Conservation (phyloP, 2,888 invertebrate genomes). For the Cataglyphis livida region DNA sequence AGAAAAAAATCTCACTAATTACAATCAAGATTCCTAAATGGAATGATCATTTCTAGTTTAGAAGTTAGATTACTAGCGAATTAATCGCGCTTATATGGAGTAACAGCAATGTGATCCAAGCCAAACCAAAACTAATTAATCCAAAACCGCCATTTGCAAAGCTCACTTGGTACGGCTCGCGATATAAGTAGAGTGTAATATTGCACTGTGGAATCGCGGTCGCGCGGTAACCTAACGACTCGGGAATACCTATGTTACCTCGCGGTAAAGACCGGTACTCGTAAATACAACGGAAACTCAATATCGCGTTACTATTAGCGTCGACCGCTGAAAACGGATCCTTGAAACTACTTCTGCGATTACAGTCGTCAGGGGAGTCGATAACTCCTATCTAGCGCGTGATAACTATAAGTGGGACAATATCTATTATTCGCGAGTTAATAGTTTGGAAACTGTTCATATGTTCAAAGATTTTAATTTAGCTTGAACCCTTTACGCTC, state of each 20-base stretch:
- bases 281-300: constrained; percentile 44
- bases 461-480: constrained; percentile 33
- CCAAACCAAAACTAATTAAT: constrained; percentile 49
- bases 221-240: constrained; percentile 47
- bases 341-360: constrained; percentile 55
- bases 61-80: not conserved
- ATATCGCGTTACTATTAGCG: constrained; percentile 57
- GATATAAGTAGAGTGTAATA: constrained; percentile 47
- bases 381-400: constrained; percentile 50
- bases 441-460: constrained; percentile 56
- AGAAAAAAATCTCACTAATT: not conserved
- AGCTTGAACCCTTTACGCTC: constrained; percentile 6
- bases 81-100: constrained; percentile 28
- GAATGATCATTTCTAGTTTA: not conserved
- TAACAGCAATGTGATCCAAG: constrained; percentile 25
- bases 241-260: constrained; percentile 50
- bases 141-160: constrained; percentile 48
- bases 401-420: constrained; percentile 66
- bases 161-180: constrained; percentile 29
- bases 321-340: constrained; percentile 61
- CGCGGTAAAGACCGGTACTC: constrained; percentile 38
- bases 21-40: not conserved
- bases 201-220: constrained; percentile 37
- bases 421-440: constrained; percentile 57
- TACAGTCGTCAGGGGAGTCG: constrained; percentile 56